Evolutionary conservation across 2,888 invertebrate species (phyloP).

Genomic region (Xestia c-nigrum): DNA sequence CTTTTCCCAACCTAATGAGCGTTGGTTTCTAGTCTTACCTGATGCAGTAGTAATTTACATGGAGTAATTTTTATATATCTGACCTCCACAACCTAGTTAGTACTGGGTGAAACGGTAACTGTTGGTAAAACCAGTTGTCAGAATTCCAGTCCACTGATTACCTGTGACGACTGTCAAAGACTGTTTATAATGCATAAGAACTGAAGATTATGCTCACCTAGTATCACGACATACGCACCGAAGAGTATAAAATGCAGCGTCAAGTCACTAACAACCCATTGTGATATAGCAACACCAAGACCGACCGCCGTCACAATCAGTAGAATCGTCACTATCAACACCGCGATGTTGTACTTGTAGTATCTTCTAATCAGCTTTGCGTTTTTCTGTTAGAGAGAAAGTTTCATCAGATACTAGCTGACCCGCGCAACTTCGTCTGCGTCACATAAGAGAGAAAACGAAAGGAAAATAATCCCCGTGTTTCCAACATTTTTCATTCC

Average conservation of each 20-base stretch:
- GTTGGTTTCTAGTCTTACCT: neutral
- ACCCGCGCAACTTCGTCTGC: no score
- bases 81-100: neutral
- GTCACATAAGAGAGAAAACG: no score
- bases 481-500: no score
- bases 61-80: neutral
- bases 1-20: no score
- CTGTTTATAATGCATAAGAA: neutral
- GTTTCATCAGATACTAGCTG: neutral
- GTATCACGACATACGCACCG: neutral
- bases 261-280: neutral
- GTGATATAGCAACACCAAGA: neutral
- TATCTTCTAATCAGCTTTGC: constrained; percentile 44
- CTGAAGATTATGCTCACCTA: constrained; percentile 6
- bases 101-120: neutral
- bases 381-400: constrained; percentile 59
- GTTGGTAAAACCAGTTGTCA: neutral
- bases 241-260: neutral
- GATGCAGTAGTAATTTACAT: neutral
- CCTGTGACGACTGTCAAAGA: neutral
- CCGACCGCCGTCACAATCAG: neutral
- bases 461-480: no score
- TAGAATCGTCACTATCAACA: constrained; percentile 5
- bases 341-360: constrained; percentile 50
- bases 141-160: neutral